A percentile compares a stretch with the other conserved stretches of the same genome.
Evolutionary conservation across 2,113 vertebrate genomes (phyloP).

Genomic region (Zosterops japonicus): DNA sequence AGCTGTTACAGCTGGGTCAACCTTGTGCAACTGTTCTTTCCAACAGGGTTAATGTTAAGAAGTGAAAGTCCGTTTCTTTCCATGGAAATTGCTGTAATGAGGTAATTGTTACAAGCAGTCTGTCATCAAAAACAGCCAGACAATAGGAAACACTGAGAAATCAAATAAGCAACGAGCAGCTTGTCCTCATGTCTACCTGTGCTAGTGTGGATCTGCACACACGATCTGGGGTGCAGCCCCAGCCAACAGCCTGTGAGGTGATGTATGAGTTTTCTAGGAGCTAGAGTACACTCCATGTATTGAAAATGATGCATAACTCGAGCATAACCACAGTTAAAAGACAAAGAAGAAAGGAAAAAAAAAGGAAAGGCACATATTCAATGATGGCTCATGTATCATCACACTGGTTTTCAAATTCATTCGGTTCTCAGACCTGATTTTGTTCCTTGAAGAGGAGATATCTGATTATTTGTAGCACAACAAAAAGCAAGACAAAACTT

Average conservation of each 20-base stretch:
- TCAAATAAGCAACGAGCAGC: neutral
- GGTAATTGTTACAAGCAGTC: neutral
- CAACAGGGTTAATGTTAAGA: neutral
- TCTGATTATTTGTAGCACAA: neutral
- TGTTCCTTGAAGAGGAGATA: neutral
- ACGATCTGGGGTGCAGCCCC: accelerated
- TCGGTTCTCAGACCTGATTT: neutral
- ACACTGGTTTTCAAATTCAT: neutral
- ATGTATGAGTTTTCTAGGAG: neutral
- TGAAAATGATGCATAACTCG: neutral
- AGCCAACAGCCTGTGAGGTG: neutral
- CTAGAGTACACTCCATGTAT: neutral
- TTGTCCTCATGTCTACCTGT: neutral
- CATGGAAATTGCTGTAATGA: neutral
- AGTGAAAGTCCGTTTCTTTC: neutral
- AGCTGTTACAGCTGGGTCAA: neutral
- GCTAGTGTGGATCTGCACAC: accelerated
- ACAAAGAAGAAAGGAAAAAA: neutral
- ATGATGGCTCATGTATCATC: neutral
- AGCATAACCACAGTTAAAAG: neutral
- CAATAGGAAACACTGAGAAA: neutral
- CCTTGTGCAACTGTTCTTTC: neutral
- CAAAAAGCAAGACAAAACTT: neutral
- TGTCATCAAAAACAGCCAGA: neutral
- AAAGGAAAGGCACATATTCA: neutral